Base-by-base conservation (phyloP, 2,888 invertebrate genomes). In the Luperina nickerlii region DNA sequence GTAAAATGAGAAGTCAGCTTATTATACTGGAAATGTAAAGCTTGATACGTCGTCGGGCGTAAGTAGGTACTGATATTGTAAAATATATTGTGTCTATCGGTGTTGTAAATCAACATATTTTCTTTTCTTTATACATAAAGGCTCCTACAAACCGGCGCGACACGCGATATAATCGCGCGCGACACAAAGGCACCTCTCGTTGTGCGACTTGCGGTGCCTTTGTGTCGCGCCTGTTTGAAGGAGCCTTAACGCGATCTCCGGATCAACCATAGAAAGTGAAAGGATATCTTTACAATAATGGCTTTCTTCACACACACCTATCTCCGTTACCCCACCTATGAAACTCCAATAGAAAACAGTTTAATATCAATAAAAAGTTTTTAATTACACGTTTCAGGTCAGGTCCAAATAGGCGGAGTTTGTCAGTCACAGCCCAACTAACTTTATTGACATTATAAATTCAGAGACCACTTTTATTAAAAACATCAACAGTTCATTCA, bases 361-460 rank as follows among this genome's bases (percentile, higher is more conserved):
- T 81, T 69, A 71, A 67, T 71, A 77, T 79, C 51, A 83, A 79
- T 72, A 81, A 77, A 80, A 73, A 79, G 38, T 62, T 83, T 79
- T 85, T 77, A 83, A 85, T 80, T 60, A 74, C 69, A 9, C 57
- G 76, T 75, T 67, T 57, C 57, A 51, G 70, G 69, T 45, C 24
- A 54, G 78, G 76, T 45, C 45, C 78, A 81, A 75, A 83, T 65
- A 80, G 78, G 75, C 75, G 76, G 63, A 51, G 69, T 79, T 77
- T 68, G 74, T 74, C 68, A 78, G 65, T 70, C 83, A 76, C 62
- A 27, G 68, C 65, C 27, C 45, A 8, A 77, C 45, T 82, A 82
- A 68, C 63, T 85, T 81, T 82, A 84, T 79, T 76, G 78, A 60
- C 78, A 79, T 82, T 78, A 71, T 69, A 78, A 72, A 86, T 84